Evolutionary conservation across 2,797 vertebrate genomes (phyloP).

Genomic region (Pangasius djambal): DNA sequence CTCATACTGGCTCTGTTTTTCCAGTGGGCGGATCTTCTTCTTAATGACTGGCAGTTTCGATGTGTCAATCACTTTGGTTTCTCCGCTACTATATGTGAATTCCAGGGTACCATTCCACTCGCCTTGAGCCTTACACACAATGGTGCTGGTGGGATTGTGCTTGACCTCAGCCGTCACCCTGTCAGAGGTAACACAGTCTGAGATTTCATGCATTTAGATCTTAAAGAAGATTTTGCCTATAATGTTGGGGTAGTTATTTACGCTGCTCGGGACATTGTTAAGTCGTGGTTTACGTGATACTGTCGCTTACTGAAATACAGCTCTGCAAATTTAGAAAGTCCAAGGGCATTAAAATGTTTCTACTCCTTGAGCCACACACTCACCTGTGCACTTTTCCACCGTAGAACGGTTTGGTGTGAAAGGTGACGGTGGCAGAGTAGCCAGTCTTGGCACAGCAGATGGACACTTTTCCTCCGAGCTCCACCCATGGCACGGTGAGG

Average conservation of each 20-base stretch:
- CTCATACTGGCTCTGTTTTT: constrained; percentile 81
- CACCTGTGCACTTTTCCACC: constrained; percentile 89
- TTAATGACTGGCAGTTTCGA: constrained; percentile 76
- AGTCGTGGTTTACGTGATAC: neutral
- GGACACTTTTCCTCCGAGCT: constrained; percentile 85
- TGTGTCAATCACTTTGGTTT: constrained; percentile 85
- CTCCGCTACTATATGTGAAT: constrained; percentile 84
- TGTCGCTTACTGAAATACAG: neutral
- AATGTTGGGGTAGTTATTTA: neutral
- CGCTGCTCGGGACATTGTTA: neutral
- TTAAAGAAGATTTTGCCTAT: neutral
- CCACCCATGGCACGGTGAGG: constrained; percentile 88
- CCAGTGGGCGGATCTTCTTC: constrained; percentile 81
- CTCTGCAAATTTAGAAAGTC: neutral
- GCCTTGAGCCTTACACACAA: constrained; percentile 86
- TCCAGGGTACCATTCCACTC: constrained; percentile 86
- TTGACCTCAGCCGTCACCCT: constrained; percentile 88
- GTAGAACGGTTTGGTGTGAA: constrained; percentile 89
- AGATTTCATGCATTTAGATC: constrained; percentile 10
- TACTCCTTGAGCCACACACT: neutral
- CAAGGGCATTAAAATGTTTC: neutral
- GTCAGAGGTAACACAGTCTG: constrained; percentile 7
- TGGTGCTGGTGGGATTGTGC: constrained; percentile 82
- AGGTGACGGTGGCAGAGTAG: constrained; percentile 81
- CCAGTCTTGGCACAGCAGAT: constrained; percentile 83